Evolutionary conservation across 2,113 vertebrate species (phyloP).

Genomic region (Chauna torquata): DNA sequence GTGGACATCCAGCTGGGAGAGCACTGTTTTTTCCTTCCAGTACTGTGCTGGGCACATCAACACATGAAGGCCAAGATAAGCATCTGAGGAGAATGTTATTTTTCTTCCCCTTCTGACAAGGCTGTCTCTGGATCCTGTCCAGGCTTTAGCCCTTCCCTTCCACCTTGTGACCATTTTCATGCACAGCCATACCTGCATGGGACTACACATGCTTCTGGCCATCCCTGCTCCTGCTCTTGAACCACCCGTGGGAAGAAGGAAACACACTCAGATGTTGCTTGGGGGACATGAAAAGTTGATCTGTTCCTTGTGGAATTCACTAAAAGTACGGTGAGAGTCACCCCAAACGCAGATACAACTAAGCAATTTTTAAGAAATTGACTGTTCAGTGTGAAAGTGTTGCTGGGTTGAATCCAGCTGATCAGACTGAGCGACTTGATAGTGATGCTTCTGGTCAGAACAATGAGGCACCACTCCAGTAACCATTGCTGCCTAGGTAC

Average conservation of each 20-base stretch:
- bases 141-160: neutral
- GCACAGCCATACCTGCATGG: neutral
- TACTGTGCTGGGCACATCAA: neutral
- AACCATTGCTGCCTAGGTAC: neutral
- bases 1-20: neutral
- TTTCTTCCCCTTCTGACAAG: neutral
- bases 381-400: neutral
- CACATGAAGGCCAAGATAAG: neutral
- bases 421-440: neutral
- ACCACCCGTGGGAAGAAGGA: neutral
- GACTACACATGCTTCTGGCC: fast-evolving
- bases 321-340: neutral
- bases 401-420: neutral
- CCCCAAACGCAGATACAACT: neutral
- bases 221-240: neutral
- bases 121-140: neutral
- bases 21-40: neutral
- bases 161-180: neutral
- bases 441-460: neutral
- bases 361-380: neutral
- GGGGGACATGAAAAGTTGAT: neutral
- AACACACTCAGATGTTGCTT: neutral
- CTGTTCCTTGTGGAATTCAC: neutral
- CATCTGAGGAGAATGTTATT: neutral
- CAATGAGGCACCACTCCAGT: neutral